phyloP scores from a whole-genome alignment of 1,140 invertebrate species.

The Nephotettix cincticeps region DNA sequence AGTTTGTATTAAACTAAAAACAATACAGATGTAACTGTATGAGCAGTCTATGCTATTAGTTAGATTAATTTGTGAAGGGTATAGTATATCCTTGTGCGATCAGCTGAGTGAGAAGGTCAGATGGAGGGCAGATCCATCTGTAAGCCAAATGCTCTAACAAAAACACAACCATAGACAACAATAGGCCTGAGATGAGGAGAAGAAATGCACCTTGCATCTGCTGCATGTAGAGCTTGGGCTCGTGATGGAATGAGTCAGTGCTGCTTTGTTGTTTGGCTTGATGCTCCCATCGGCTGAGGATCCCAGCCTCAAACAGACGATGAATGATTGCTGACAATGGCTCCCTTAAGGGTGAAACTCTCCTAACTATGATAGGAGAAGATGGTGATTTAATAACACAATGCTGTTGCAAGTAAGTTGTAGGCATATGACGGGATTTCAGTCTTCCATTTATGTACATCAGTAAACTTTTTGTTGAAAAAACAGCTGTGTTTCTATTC shows the following conservation, averaged over 20 bases:
- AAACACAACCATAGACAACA: slow-evolving; percentile 17
- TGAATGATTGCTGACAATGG: slow-evolving; percentile 33
- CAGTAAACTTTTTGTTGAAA: slow-evolving; percentile 36
- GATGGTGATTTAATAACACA: slow-evolving; percentile 37
- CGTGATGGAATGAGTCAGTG: background rate
- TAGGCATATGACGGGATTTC: slow-evolving; percentile 22
- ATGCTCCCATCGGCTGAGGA: slow-evolving; percentile 31
- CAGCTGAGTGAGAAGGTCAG: slow-evolving; percentile 10
- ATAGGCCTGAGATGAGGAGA: slow-evolving; percentile 14
- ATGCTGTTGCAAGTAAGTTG: slow-evolving; percentile 31
- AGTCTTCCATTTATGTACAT: slow-evolving; percentile 31
- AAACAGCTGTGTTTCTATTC: slow-evolving; percentile 35
- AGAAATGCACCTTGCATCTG: slow-evolving; percentile 27
- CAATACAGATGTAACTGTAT: too few relatives aligned
- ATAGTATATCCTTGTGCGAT: slow-evolving; percentile 16
- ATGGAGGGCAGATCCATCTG: background rate
- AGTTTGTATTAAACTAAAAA: too few relatives aligned
- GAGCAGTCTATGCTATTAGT: too few relatives aligned
- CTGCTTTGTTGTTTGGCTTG: background rate
- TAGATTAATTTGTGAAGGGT: slow-evolving; percentile 10
- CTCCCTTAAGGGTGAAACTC: slow-evolving; percentile 35
- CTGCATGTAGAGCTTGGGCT: slow-evolving; percentile 19
- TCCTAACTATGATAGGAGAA: slow-evolving; percentile 36
- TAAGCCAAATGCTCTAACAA: slow-evolving; percentile 17
- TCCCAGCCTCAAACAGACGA: slow-evolving; percentile 35